Evolutionary conservation across 2,113 vertebrate genomes (phyloP).

Genomic region (Lamprotornis superbus): DNA sequence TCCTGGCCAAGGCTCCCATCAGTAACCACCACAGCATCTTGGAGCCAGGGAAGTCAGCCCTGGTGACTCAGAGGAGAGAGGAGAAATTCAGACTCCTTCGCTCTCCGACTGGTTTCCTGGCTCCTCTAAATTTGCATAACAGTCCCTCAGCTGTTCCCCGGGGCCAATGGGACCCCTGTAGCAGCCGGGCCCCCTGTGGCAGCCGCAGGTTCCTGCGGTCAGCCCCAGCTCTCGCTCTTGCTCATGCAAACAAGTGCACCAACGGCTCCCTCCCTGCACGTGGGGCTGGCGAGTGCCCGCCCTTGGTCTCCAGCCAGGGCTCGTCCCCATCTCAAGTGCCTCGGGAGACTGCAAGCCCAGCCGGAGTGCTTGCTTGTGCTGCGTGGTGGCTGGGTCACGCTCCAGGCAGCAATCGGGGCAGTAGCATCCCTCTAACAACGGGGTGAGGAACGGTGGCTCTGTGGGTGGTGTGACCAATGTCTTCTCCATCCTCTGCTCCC

Average conservation of each 20-base stretch:
- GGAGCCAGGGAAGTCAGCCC: background rate
- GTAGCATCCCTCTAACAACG: background rate
- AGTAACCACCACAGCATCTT: background rate
- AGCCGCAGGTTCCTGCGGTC: background rate
- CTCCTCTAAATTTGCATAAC: background rate
- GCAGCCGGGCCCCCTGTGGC: background rate
- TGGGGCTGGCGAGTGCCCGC: rapidly evolving
- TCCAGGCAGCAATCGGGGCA: background rate
- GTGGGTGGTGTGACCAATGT: background rate
- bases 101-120: background rate
- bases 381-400: rapidly evolving
- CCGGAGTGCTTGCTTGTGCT: background rate
- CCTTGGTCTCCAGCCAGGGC: background rate
- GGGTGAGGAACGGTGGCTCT: background rate
- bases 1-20: background rate
- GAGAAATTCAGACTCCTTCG: background rate
- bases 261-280: background rate
- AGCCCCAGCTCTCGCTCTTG: background rate
- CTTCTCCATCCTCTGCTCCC: background rate
- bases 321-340: background rate
- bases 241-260: background rate
- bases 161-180: background rate
- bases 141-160: background rate
- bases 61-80: background rate
- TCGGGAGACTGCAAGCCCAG: rapidly evolving